Evolutionary conservation across 2,888 invertebrate genomes (phyloP), one percentile per base, ranked within the genome.

Genomic region (Piscicola geometra): DNA sequence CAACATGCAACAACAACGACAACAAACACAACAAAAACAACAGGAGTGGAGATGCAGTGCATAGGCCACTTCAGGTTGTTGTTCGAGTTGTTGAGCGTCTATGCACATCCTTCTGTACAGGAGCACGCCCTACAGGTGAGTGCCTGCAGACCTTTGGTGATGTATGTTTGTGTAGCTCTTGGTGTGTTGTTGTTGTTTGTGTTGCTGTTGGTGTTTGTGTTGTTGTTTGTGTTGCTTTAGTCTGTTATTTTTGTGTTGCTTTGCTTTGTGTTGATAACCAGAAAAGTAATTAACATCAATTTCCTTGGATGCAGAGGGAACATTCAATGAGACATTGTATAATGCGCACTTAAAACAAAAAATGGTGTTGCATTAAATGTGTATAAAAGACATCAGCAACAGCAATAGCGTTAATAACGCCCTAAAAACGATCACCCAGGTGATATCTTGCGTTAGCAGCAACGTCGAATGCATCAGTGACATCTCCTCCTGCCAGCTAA

Each of bases 391-490:
- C 41, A 41, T 9, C 41, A 41, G 15, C 30, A 64, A 30, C 64
- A 64, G n/a, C 30, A 64, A 64, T 21, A 64, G n/a, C 52, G 15
- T 15, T 50, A n/a, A n/a, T n/a, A 47, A 15, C 50, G 21, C 21
- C 21, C 9, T 47, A 9, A 47, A 47, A 15, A 47, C 50, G 21
- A 47, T 15, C 50, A 47, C 50, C 0, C 80, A 85, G 85, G 85
- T 86, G 67, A 82, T 86, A 32, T 83, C 90, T 30, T 89, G 90
- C 78, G 90, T 93, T 0, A 92, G 93, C 0, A 90, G 93, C 79
- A 93, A 92, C 85, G 92, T 93, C 83, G 97, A 97, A 85, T 99
- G 98, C 86, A 94, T 99, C 25, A 93, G 91, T 81, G 98, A 99
- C 86, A 91, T 99, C 77, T 93, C 97, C 0, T 91, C 92, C 1